phyloP scores from a whole-genome alignment of 64 coral and sea anemone genomes.

The Astreopora myriophthalma region DNA sequence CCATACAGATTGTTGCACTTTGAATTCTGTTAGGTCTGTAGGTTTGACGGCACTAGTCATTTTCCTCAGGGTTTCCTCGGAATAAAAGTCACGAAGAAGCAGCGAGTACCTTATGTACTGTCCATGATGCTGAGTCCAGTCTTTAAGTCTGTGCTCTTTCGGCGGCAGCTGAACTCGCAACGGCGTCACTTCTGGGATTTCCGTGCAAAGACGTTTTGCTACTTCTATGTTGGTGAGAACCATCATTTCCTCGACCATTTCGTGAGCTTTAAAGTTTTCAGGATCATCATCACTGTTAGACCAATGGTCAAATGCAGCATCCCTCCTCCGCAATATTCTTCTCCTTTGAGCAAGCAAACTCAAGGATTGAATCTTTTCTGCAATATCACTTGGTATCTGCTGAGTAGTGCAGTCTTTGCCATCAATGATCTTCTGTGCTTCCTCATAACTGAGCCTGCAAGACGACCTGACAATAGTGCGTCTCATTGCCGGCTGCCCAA shows the following conservation, averaged over 20 bases:
- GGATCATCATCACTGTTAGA: background rate
- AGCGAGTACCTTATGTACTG: background rate
- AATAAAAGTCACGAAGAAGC: background rate
- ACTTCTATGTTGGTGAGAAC: slow-evolving; percentile 50
- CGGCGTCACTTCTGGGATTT: slow-evolving; percentile 2
- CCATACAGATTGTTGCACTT: background rate
- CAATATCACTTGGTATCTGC: background rate
- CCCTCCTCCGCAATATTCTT: slow-evolving; percentile 14
- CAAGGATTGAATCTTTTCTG: slow-evolving; percentile 4
- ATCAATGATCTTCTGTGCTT: slow-evolving; percentile 58
- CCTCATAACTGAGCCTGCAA: slow-evolving; percentile 48
- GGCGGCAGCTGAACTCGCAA: slow-evolving; percentile 62
- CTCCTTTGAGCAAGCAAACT: slow-evolving; percentile 33
- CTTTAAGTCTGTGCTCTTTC: slow-evolving; percentile 22
- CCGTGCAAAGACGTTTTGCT: slow-evolving; percentile 7
- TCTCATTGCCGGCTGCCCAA: background rate
- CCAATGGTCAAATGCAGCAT: slow-evolving; percentile 5
- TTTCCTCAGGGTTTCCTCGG: background rate
- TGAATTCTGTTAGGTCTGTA: background rate
- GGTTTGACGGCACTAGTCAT: background rate
- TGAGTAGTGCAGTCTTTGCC: background rate
- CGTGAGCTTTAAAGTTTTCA: slow-evolving; percentile 31
- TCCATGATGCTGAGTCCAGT: background rate
- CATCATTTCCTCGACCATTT: slow-evolving; percentile 79
- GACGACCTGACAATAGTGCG: slow-evolving; percentile 53